Percentiles rank a stretch among this genome's conserved stretches.
These are phyloP conservation scores for Xestia ashworthii DNA, from an alignment of 2,888 invertebrate genomes.

Conservation along the genomic window DNA sequence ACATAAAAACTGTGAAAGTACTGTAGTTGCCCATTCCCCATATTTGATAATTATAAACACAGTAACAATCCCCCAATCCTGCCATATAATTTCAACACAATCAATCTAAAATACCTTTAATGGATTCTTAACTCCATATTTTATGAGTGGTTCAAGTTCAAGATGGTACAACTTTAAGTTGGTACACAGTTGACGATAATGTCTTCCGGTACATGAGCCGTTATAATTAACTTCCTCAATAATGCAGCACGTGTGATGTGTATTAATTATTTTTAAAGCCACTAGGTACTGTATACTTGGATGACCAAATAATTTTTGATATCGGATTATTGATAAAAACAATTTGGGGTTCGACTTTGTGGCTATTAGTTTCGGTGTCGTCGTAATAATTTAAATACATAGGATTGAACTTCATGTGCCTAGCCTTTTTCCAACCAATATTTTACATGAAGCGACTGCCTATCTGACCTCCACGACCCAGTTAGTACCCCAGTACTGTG, in stretches of 20 bases:
- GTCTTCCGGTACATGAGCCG: slow-evolving; percentile 64
- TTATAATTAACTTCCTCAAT: slow-evolving; percentile 68
- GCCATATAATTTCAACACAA: slow-evolving; percentile 27
- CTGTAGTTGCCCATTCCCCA: no score
- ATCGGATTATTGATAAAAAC: slow-evolving; percentile 39
- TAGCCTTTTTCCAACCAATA: no score
- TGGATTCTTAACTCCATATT: slow-evolving; percentile 32
- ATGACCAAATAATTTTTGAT: slow-evolving; percentile 39
- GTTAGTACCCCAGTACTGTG: no score
- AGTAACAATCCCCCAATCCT: not conserved
- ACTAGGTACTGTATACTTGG: slow-evolving; percentile 40
- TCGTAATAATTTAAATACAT: not conserved
- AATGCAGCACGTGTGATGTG: slow-evolving; percentile 60
- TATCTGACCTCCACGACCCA: no score
- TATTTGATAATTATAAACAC: no score
- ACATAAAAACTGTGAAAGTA: no score
- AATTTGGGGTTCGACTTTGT: slow-evolving; percentile 15
- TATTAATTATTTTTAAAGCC: slow-evolving; percentile 60
- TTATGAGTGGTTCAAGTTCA: slow-evolving; percentile 43
- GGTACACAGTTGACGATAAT: slow-evolving; percentile 44
- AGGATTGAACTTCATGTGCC: not conserved
- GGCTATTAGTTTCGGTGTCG: not conserved
- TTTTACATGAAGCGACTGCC: no score
- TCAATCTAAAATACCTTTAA: slow-evolving; percentile 36
- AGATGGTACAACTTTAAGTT: slow-evolving; percentile 27